phyloP scores from a whole-genome alignment of 2,797 vertebrate genomes.

The Pseudopleuronectes americanus region DNA sequence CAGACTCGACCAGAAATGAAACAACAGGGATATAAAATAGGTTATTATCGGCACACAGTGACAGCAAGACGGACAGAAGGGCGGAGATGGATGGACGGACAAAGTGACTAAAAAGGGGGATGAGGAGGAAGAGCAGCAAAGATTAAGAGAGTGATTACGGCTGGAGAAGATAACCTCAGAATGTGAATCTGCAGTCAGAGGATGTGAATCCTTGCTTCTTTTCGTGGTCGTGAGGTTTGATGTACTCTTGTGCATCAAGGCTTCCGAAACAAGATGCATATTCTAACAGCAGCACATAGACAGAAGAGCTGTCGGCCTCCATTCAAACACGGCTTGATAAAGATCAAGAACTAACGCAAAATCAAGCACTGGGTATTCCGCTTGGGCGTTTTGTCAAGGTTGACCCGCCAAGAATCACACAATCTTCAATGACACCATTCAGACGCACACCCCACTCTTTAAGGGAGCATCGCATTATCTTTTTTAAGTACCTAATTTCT shows the following conservation, averaged over 20 bases:
- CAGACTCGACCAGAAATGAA: constrained; percentile 86
- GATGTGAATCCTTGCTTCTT: constrained; percentile 24
- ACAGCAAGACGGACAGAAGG: constrained; percentile 80
- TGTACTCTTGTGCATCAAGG: constrained; percentile 39
- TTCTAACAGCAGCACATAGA: constrained; percentile 43
- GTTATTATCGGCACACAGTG: constrained; percentile 84
- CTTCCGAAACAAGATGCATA: constrained; percentile 52
- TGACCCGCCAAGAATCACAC: constrained; percentile 20
- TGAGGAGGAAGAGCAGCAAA: constrained; percentile 68
- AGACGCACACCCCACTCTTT: constrained; percentile 24
- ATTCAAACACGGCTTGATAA: constrained; percentile 56
- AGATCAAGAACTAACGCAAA: constrained; percentile 48
- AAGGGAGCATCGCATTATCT: not conserved
- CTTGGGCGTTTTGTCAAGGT: constrained; percentile 39
- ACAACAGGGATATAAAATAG: constrained; percentile 87
- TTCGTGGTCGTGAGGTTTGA: constrained; percentile 30
- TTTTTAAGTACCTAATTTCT: constrained; percentile 6
- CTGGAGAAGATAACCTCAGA: constrained; percentile 55
- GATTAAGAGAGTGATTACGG: constrained; percentile 68
- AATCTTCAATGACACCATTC: constrained; percentile 22
- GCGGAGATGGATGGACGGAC: constrained; percentile 81
- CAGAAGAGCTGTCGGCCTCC: constrained; percentile 38
- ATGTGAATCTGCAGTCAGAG: constrained; percentile 28
- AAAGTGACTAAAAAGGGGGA: constrained; percentile 75
- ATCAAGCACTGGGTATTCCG: constrained; percentile 13